A percentile compares a stretch with the other conserved stretches of the same genome.
These are phyloP conservation scores for Nematolebias whitei DNA, from an alignment of 2,113 vertebrate species.

Conservation along the genomic window DNA sequence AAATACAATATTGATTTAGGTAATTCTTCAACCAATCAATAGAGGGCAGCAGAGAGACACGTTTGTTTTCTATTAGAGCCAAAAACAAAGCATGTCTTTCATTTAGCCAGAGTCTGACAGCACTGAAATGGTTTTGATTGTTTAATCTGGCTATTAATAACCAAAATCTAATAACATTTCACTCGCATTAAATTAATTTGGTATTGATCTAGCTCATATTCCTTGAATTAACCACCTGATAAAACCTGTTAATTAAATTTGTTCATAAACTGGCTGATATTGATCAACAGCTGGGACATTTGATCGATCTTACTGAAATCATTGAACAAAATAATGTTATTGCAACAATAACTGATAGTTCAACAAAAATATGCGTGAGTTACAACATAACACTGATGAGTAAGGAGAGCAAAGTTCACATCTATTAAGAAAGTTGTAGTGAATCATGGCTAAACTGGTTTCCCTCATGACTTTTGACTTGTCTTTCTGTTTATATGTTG, in stretches of 20 bases:
- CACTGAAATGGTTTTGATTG: background rate
- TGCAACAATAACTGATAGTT: background rate
- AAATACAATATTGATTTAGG: background rate
- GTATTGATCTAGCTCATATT: no score
- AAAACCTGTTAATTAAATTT: no score
- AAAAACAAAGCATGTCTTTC: background rate
- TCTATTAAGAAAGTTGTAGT: constrained; percentile 21
- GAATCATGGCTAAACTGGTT: constrained; percentile 19
- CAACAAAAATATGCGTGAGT: background rate
- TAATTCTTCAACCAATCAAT: constrained; percentile 4
- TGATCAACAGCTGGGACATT: background rate
- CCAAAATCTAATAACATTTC: no score
- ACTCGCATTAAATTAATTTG: no score
- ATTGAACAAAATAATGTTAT: background rate
- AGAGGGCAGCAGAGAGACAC: constrained; percentile 40
- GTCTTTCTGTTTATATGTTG: no score
- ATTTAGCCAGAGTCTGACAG: background rate
- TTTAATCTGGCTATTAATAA: background rate
- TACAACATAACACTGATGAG: background rate
- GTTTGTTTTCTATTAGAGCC: background rate
- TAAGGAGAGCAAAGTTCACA: constrained; percentile 22
- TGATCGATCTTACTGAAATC: background rate
- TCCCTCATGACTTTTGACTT: constrained; percentile 39
- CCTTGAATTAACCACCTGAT: no score
- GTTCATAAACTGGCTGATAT: no score